Evolutionary conservation across 2,888 invertebrate genomes (phyloP).

Genomic region (Hirtodrosophila confusa): DNA sequence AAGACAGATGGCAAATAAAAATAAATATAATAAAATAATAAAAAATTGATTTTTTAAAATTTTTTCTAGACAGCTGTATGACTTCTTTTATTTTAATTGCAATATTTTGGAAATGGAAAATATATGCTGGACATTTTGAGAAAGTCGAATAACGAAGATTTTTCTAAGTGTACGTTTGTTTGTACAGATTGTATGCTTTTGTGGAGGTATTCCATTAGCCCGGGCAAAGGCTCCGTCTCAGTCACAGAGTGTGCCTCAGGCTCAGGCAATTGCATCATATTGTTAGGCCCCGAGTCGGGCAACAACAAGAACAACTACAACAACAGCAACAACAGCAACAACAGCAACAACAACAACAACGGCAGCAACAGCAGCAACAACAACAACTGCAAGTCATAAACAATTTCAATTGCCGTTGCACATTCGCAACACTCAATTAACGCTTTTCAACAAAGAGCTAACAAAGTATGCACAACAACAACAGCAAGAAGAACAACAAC

Average conservation of each 20-base stretch:
- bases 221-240: constrained; percentile 13
- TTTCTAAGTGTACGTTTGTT: constrained; percentile 1
- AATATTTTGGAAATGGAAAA: too few relatives aligned
- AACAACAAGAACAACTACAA: constrained; percentile 9
- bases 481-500: constrained; percentile 29
- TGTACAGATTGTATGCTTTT: too few relatives aligned
- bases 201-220: constrained; percentile 55
- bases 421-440: constrained; percentile 80
- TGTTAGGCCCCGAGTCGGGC: constrained; percentile 39
- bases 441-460: constrained; percentile 74
- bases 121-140: too few relatives aligned
- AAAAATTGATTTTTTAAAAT: too few relatives aligned
- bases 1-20: too few relatives aligned
- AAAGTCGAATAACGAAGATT: background rate
- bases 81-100: too few relatives aligned
- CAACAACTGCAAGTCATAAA: constrained; percentile 76
- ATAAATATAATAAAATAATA: too few relatives aligned
- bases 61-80: too few relatives aligned
- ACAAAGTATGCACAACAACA: constrained; percentile 57
- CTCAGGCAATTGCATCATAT: constrained; percentile 64
- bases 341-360: constrained; percentile 48
- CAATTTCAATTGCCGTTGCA: constrained; percentile 77
- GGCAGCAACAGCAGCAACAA: constrained; percentile 48
- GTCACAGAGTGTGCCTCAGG: background rate
- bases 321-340: constrained; percentile 10